Evolutionary conservation across 1,140 invertebrate genomes (phyloP), one percentile per base, ranked within the genome.

Genomic region (Thereuonema tuberculata): DNA sequence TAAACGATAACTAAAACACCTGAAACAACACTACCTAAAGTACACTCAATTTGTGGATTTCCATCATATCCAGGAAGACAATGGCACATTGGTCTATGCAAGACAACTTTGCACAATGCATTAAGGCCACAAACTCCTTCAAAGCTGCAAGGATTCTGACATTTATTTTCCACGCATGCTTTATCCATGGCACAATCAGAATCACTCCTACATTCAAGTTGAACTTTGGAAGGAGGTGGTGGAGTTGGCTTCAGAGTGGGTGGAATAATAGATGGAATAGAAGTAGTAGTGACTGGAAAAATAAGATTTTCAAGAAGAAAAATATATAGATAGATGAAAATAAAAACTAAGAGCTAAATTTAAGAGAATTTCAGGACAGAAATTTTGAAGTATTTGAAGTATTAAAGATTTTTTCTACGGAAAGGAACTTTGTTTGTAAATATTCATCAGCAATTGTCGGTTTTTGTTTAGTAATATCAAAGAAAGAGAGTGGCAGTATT

Each of bases 121-220:
- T 64, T 64, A 2, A 62, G 20, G 17, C 66, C 66, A 46, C 66
- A 67, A 14, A 63, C 59, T 29, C 59, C 58, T 20, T 63, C 64
- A 46, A 67, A 66, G 21, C 46, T 31, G 58, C 68, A 70, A 31
- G 68, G 68, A 55, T 70, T 64, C 23, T 59, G 62, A 47, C 70
- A 72, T 46, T 81, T 79, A 1, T 60, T 62, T 75, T 86, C 84
- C 74, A 90, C 82, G 79, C 91, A 94, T 70, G 87, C 86, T 78
- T 89, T 87, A 75, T 92, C 87, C 75, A 85, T 83, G 62, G 87
- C 82, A 78, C 91, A 94, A 76, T 92, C 88, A 77, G 81, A 80
- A 80, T 93, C 87, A 31, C 50, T 29, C 28, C 49, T 53, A 54
- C 52, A 56, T 20, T 62, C 59, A 17, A 26, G 21, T 9, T 2